Base-by-base conservation (phyloP, 2,888 invertebrate species). In the Meghimatium bilineatum region DNA sequence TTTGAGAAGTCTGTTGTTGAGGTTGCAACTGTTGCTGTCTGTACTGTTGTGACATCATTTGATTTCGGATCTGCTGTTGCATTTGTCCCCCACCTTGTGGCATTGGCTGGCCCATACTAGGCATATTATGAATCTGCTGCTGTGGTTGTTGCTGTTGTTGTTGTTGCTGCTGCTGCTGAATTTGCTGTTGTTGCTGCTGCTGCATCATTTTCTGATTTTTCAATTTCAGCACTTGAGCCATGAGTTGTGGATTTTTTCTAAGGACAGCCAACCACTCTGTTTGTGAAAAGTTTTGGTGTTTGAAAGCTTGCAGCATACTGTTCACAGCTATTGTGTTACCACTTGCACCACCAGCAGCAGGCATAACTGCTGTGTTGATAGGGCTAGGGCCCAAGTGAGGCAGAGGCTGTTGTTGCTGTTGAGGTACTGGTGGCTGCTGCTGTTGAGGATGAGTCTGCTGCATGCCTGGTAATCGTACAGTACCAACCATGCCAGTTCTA, bases 171-270 rank as follows among this genome's bases (percentile, higher is more conserved):
- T 85, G 86, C 32, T 82, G 84, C 52, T 84, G 84, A 63, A 79
- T 80, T 66, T 89, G 89, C 32, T 86, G 87, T 32, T 82, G 84
- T 66, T 84, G 84, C 72, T 82, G 82, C 71, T 89, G 93, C 80
- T 87, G 89, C 71, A 89, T 88, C 83, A 89, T 89, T 85, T 91
- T 86, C 60, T 87, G 87, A 63, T 83, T 82, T 79, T 94, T 95
- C 93, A 97, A 97, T 92, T 97, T 97, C 88, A 98, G 97, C 93
- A 97, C 97, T 82, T 98, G 97, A 83, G 98, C 97, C 97, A 98
- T 98, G 75, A 99, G 95, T 90, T 97, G 97, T 67, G 98, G 98
- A 94, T 98, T 97, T 88, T 97, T 96, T 94, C 98, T 98, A 87
- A 98, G 95, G 92, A 98, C 97, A 91, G 96, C 96, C 87, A 98